Conservation (phyloP, 2,113 vertebrate species). For the Gallinago undulata region DNA sequence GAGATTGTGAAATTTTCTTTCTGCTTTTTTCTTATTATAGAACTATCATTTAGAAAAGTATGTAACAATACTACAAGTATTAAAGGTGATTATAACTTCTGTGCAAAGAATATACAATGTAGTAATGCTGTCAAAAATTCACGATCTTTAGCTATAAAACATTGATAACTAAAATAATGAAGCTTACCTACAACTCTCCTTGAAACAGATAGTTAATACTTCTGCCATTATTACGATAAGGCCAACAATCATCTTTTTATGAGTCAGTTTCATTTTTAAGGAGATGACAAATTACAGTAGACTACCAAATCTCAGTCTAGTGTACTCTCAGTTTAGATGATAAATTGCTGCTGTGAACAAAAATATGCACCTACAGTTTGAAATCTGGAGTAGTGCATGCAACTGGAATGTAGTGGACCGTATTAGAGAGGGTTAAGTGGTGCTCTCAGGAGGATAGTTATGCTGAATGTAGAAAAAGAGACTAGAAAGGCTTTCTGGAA, state of each 20-base stretch:
- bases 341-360: background rate
- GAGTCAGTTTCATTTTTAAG: background rate
- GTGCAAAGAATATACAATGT: background rate
- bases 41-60: background rate
- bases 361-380: background rate
- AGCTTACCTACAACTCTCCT: background rate
- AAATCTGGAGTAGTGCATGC: background rate
- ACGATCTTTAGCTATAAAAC: background rate
- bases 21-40: background rate
- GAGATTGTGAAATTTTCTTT: background rate
- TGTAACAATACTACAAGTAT: background rate
- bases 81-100: background rate
- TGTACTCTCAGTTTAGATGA: background rate
- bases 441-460: background rate
- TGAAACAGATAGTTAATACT: background rate
- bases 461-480: background rate
- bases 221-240: background rate
- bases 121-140: background rate
- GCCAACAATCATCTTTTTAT: background rate
- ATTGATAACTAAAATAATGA: background rate
- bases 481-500: background rate
- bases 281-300: background rate
- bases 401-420: background rate
- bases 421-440: background rate
- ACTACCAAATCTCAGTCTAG: background rate